phyloP scores from a whole-genome alignment of 2,113 vertebrate species.

The Mobula birostris region DNA sequence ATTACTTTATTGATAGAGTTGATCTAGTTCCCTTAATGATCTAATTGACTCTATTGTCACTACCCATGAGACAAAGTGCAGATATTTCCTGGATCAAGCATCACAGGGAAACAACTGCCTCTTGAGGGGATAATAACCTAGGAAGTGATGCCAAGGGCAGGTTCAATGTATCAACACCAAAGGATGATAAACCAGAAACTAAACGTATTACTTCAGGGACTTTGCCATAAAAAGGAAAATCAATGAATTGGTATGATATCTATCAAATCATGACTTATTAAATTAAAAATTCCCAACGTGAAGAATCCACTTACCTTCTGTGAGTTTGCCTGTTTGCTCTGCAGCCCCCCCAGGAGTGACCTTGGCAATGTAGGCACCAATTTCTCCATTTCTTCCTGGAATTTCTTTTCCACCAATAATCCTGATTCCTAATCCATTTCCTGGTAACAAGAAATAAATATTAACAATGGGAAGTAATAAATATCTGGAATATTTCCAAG shows the following conservation, averaged over 20 bases:
- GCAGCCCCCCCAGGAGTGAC: slow-evolving; percentile 80
- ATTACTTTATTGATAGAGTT: no score
- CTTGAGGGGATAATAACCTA: neutral
- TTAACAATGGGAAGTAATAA: neutral
- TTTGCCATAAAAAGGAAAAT: neutral
- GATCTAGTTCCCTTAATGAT: no score
- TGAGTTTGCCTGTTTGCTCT: slow-evolving; percentile 78
- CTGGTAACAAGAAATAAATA: slow-evolving; percentile 49
- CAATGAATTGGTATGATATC: neutral
- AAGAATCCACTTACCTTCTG: slow-evolving; percentile 72
- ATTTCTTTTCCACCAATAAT: slow-evolving; percentile 95
- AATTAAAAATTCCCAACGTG: neutral
- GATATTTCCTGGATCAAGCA: neutral
- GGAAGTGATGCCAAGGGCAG: no score
- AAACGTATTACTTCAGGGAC: neutral
- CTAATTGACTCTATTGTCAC: no score
- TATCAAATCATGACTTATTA: neutral
- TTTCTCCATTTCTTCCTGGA: slow-evolving; percentile 78
- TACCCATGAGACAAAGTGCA: no score
- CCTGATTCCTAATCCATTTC: slow-evolving; percentile 86
- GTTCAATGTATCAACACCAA: neutral
- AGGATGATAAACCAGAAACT: neutral
- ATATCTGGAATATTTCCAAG: neutral
- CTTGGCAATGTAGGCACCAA: slow-evolving; percentile 89
- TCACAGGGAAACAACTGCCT: neutral